These are phyloP conservation scores for Gastracanthus pulcherrimus DNA, from an alignment of 2,888 invertebrate genomes.

Conservation along the genomic window DNA sequence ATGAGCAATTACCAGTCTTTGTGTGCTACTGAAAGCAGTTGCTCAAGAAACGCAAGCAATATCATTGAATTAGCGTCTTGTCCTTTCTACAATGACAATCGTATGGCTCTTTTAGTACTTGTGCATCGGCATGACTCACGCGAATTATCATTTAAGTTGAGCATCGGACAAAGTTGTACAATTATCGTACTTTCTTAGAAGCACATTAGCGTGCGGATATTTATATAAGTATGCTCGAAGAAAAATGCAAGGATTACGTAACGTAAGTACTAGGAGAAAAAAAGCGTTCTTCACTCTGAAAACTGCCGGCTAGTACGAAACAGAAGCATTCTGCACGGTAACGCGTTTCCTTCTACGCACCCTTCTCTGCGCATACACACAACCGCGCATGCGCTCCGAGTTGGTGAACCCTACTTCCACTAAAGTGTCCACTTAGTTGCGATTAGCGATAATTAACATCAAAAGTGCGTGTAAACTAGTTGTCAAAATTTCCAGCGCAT, in stretches of 20 bases:
- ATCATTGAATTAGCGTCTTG: too few species aligned
- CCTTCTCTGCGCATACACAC: too few species aligned
- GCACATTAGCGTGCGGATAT: not conserved
- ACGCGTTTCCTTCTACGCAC: not conserved
- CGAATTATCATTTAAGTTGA: not conserved
- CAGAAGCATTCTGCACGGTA: too few species aligned
- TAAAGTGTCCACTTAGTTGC: conserved; percentile 52
- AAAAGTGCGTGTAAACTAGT: conserved; percentile 4
- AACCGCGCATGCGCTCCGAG: too few species aligned
- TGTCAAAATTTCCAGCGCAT: not conserved
- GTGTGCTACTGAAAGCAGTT: too few species aligned
- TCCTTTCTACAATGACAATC: not conserved
- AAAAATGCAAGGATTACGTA: conserved; percentile 20
- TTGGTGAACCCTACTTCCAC: too few species aligned
- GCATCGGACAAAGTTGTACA: not conserved
- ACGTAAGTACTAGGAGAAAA: conserved; percentile 8
- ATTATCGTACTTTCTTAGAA: not conserved
- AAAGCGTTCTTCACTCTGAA: too few species aligned
- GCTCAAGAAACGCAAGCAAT: too few species aligned
- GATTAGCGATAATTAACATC: conserved; percentile 40
- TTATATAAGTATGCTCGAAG: not conserved
- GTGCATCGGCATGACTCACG: not conserved
- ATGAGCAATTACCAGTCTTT: too few species aligned
- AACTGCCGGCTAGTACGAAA: too few species aligned
- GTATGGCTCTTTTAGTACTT: not conserved